A percentile compares a stretch with the other conserved stretches of the same genome.
Conservation (phyloP, 1,140 invertebrate species). For the Rhyacophila brunnea region DNA sequence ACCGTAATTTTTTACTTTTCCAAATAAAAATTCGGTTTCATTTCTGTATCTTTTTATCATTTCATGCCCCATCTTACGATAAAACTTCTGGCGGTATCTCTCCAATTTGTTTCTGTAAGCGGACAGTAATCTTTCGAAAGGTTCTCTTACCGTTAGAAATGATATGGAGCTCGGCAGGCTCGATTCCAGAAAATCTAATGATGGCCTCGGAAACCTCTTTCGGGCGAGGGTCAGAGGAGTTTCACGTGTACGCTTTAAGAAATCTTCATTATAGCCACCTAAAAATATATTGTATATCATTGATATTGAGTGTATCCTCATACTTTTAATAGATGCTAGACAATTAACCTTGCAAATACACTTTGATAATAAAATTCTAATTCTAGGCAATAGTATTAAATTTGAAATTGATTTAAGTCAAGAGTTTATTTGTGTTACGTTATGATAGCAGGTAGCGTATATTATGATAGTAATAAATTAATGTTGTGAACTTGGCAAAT, state of each 20-base stretch:
- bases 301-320: background rate
- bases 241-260: slow-evolving; percentile 55
- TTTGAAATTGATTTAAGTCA: too few species aligned
- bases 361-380: slow-evolving; percentile 13
- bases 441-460: slow-evolving; percentile 33
- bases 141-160: slow-evolving; percentile 86
- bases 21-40: slow-evolving; percentile 42
- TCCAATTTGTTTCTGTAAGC: slow-evolving; percentile 90
- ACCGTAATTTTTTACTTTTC: slow-evolving; percentile 49
- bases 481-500: background rate
- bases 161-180: slow-evolving; percentile 59
- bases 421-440: too few species aligned
- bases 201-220: slow-evolving; percentile 60
- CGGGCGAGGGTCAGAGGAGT: slow-evolving; percentile 61
- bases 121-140: slow-evolving; percentile 85
- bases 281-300: slow-evolving; percentile 37
- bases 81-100: slow-evolving; percentile 65
- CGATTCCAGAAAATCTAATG: slow-evolving; percentile 54
- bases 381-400: too few species aligned
- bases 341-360: background rate
- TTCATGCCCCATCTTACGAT: slow-evolving; percentile 65
- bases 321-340: background rate
- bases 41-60: slow-evolving; percentile 61
- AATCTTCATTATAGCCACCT: slow-evolving; percentile 61
- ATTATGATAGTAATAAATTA: slow-evolving; percentile 28